Conservation (phyloP, 2,113 vertebrate species). For the Pipa parva region DNA sequence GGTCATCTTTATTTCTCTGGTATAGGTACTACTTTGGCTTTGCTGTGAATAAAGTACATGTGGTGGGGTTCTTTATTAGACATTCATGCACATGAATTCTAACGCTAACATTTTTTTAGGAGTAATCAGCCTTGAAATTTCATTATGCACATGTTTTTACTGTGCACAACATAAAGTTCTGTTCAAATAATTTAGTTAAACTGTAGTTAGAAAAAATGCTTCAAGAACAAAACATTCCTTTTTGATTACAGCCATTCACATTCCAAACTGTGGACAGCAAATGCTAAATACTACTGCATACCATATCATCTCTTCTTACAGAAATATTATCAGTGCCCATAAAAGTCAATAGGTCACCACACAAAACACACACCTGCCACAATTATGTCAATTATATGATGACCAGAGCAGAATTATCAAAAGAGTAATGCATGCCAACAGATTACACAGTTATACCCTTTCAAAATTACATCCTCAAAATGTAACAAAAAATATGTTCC, state of each 20-base stretch:
- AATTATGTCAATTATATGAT: neutral
- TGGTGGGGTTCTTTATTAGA: too few relatives aligned
- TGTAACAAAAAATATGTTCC: neutral
- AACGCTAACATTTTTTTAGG: too few relatives aligned
- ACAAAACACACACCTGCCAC: constrained; percentile 28
- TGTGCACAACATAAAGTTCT: too few relatives aligned
- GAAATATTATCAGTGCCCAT: constrained; percentile 24
- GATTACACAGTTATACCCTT: neutral
- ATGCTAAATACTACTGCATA: constrained; percentile 14
- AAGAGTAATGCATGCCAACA: neutral
- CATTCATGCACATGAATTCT: too few relatives aligned
- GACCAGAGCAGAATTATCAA: constrained; percentile 7
- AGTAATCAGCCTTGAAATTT: too few relatives aligned
- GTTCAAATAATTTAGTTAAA: constrained; percentile 1
- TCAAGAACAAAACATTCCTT: constrained; percentile 19
- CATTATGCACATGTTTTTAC: too few relatives aligned
- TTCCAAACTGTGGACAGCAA: constrained; percentile 9
- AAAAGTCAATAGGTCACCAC: constrained; percentile 32
- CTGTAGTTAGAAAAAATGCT: neutral
- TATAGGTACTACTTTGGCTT: too few relatives aligned
- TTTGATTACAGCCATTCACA: constrained; percentile 3
- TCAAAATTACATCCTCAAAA: neutral
- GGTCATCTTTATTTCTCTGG: too few relatives aligned
- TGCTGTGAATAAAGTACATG: too few relatives aligned
- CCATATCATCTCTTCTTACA: constrained; percentile 16